Conservation (phyloP, 1,140 invertebrate genomes). For the Drosophila baimaii region DNA sequence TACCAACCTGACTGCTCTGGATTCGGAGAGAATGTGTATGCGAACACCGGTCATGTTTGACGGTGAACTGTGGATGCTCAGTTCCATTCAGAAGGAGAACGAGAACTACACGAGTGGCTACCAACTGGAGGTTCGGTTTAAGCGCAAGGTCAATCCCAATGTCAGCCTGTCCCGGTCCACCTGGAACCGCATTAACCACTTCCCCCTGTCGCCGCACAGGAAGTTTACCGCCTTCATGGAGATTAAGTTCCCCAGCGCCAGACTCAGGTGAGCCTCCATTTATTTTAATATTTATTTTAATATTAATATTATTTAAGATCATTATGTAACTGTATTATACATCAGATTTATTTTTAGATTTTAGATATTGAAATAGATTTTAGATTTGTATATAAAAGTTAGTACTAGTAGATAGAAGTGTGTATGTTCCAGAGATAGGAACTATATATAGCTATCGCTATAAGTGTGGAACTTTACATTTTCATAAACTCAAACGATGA, state of each 20-base stretch:
- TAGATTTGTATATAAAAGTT: no score
- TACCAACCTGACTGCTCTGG: conserved; percentile 91
- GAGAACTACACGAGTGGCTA: conserved; percentile 84
- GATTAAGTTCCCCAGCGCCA: conserved; percentile 56
- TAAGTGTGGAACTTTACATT: no score
- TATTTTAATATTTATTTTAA: no score
- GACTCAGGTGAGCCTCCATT: conserved; percentile 54
- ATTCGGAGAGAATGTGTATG: conserved; percentile 93
- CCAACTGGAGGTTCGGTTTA: conserved; percentile 66
- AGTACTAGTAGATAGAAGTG: no score
- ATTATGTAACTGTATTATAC: no score
- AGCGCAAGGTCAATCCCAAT: conserved; percentile 60
- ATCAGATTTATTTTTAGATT: no score
- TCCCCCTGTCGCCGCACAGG: conserved; percentile 59
- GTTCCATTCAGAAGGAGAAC: conserved; percentile 87
- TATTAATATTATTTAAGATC: no score
- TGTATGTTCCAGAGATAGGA: no score
- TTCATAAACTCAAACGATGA: no score
- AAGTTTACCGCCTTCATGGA: conserved; percentile 61
- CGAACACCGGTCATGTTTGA: conserved; percentile 92
- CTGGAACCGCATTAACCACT: conserved; percentile 66
- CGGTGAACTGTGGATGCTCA: conserved; percentile 89
- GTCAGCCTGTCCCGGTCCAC: conserved; percentile 45
- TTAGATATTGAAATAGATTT: no score
- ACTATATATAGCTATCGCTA: no score